phyloP scores from a whole-genome alignment of 2,113 vertebrate species.

The Daubentonia madagascariensis region DNA sequence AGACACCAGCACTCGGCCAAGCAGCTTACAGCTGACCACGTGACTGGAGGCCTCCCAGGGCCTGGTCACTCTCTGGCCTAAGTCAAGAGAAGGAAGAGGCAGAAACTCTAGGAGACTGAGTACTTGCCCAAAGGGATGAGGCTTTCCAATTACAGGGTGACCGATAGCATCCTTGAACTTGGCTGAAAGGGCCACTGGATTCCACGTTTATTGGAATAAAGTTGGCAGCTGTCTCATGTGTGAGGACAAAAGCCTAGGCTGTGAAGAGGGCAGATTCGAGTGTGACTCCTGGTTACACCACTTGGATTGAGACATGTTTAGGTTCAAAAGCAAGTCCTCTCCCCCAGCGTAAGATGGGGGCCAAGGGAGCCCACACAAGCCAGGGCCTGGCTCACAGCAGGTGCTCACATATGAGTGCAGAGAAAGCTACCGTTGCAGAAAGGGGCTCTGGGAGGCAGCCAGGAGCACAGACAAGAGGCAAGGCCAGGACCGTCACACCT shows the following conservation, averaged over 20 bases:
- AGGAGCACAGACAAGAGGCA: neutral
- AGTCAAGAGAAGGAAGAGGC: neutral
- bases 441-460: too few relatives aligned
- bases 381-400: neutral
- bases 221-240: too few relatives aligned
- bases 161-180: neutral
- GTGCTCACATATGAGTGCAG: accelerated
- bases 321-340: too few relatives aligned
- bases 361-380: neutral
- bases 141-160: neutral
- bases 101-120: neutral
- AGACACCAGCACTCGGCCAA: neutral
- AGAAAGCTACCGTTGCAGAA: too few relatives aligned
- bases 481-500: neutral
- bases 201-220: neutral
- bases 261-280: neutral
- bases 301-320: too few relatives aligned
- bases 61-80: too few relatives aligned
- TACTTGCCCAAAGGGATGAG: neutral
- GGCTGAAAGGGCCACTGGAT: too few relatives aligned
- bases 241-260: neutral
- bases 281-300: neutral
- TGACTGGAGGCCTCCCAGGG: neutral
- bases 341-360: neutral
- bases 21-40: neutral